Evolutionary conservation across 2,888 invertebrate genomes (phyloP).

Genomic region (Cephus pulcher): DNA sequence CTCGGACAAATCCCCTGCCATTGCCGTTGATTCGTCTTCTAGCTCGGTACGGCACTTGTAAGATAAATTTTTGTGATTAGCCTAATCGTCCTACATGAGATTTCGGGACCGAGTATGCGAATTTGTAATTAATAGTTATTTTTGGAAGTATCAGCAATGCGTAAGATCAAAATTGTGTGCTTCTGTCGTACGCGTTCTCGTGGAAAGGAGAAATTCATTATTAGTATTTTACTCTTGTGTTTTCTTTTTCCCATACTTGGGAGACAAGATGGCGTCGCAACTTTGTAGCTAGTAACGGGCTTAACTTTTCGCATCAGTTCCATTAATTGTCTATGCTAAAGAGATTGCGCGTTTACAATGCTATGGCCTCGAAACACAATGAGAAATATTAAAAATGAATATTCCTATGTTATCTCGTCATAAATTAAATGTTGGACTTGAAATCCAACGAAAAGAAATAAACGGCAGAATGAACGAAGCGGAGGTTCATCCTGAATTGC

Average conservation of each 20-base stretch:
- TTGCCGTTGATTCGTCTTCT: background rate
- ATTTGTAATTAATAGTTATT: background rate
- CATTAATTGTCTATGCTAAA: conserved; percentile 42
- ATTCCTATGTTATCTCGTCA: conserved; percentile 34
- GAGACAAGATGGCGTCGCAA: background rate
- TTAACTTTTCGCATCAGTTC: conserved; percentile 29
- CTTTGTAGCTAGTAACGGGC: background rate
- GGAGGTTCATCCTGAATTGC: background rate
- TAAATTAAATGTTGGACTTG: conserved; percentile 21
- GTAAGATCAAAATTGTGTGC: background rate
- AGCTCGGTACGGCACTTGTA: background rate
- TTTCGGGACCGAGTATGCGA: background rate
- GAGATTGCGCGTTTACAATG: conserved; percentile 25
- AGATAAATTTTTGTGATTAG: background rate
- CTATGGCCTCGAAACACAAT: background rate
- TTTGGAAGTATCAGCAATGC: background rate
- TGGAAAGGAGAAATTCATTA: background rate
- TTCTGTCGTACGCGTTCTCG: background rate
- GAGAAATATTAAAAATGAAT: conserved; percentile 29
- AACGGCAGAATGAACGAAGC: background rate
- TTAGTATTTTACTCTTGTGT: background rate
- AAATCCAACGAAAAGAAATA: conserved; percentile 15
- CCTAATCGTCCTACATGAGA: background rate
- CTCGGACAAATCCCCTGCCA: background rate
- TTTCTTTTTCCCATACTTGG: background rate